A percentile compares a stretch with the other conserved stretches of the same genome.
Conservation (phyloP, 1,140 invertebrate species). For the Schlechtendalia chinensis region DNA sequence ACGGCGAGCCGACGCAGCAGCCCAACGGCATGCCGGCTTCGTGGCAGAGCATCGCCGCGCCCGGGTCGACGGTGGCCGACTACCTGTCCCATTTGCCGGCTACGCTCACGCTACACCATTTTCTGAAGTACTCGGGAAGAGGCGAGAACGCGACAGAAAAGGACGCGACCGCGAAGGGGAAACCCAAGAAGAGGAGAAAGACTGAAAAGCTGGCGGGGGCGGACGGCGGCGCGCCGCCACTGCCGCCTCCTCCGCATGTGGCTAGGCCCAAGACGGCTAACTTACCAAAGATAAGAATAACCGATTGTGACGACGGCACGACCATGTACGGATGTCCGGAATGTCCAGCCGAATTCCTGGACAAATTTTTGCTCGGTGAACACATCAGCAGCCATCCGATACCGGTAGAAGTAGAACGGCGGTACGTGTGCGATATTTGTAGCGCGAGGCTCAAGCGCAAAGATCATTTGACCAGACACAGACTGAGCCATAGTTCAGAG, state of each 20-base stretch:
- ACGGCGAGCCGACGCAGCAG: background rate
- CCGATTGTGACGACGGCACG: conserved; percentile 77
- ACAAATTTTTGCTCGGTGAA: conserved; percentile 76
- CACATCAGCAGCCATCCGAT: conserved; percentile 67
- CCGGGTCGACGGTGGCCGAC: conserved; percentile 76
- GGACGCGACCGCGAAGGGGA: conserved; percentile 55
- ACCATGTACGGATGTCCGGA: conserved; percentile 82
- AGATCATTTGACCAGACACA: conserved; percentile 60
- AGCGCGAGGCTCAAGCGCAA: conserved; percentile 60
- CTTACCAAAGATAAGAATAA: conserved; percentile 68
- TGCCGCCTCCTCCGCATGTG: conserved; percentile 67
- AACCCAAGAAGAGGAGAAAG: conserved; percentile 53
- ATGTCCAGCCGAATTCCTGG: conserved; percentile 82
- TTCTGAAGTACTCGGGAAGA: conserved; percentile 80
- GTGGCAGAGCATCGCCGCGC: conserved; percentile 72
- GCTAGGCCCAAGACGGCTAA: conserved; percentile 72
- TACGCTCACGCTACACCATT: conserved; percentile 75
- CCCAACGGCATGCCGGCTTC: conserved; percentile 30
- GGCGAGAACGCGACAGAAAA: conserved; percentile 71
- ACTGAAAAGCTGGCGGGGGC: conserved; percentile 57
- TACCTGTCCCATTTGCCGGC: conserved; percentile 76
- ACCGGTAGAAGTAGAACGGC: conserved; percentile 50
- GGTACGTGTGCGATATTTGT: conserved; percentile 60
- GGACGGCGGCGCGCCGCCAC: conserved; percentile 66
- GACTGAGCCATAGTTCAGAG: conserved; percentile 61